A percentile compares a stretch with the other conserved stretches of the same genome.
These are phyloP conservation scores for Habropoda laboriosa DNA, from an alignment of 1,140 invertebrate species.

Conservation along the genomic window DNA sequence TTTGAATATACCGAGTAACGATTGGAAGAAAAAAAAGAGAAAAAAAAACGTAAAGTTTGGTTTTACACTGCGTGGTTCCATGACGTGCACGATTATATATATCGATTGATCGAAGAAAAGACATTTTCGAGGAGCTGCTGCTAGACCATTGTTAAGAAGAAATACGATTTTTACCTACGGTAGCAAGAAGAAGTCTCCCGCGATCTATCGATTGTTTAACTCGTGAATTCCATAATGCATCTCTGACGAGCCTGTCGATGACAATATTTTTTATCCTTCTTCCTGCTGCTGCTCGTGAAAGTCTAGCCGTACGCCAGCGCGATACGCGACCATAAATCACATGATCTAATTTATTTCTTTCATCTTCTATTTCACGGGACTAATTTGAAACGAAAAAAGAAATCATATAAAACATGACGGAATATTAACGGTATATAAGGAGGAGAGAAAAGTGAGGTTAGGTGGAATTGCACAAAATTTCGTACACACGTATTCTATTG, in stretches of 20 bases:
- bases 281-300: slow-evolving; percentile 53
- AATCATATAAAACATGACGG: no score
- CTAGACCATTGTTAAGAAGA: not conserved
- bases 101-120: slow-evolving; percentile 8
- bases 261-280: slow-evolving; percentile 65
- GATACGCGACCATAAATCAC: not conserved
- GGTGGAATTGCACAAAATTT: not conserved
- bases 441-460: no score
- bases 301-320: slow-evolving; percentile 29
- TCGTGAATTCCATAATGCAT: slow-evolving; percentile 21
- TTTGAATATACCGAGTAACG: not conserved
- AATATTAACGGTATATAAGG: not conserved
- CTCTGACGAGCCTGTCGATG: slow-evolving; percentile 46
- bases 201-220: slow-evolving; percentile 33
- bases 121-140: slow-evolving; percentile 4
- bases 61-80: not conserved
- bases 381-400: not conserved
- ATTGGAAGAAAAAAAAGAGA: not conserved
- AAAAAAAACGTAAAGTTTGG: not conserved
- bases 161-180: slow-evolving; percentile 46
- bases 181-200: slow-evolving; percentile 43
- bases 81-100: not conserved
- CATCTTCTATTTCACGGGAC: not conserved
- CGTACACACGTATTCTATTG: no score
- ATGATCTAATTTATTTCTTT: not conserved